Percentiles rank a stretch among this genome's conserved stretches.
phyloP scores from a whole-genome alignment of 2,888 invertebrate species.

The Parnassius orleans region DNA sequence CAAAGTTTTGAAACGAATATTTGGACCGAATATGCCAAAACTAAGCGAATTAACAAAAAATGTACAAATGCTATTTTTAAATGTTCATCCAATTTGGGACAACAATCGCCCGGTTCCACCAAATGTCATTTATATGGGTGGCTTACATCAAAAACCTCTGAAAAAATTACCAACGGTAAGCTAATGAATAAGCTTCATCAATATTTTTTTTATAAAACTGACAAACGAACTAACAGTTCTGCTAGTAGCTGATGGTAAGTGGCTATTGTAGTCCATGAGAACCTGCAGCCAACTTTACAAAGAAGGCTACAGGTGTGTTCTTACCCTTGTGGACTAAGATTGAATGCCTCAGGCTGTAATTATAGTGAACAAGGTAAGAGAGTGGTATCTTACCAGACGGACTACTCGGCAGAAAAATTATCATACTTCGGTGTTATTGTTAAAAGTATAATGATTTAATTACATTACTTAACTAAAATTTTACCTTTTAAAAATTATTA shows the following conservation, averaged over 20 bases:
- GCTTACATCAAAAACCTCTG: slow-evolving; percentile 36
- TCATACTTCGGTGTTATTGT: too few species aligned
- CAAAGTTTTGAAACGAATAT: slow-evolving; percentile 28
- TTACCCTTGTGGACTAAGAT: too few species aligned
- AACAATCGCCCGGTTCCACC: slow-evolving; percentile 42
- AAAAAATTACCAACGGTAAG: slow-evolving; percentile 52
- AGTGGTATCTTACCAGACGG: too few species aligned
- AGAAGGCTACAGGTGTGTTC: too few species aligned
- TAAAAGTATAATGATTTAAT: neutral
- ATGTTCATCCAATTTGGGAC: slow-evolving; percentile 41
- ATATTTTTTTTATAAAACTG: too few species aligned
- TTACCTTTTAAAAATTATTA: neutral
- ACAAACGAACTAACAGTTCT: too few species aligned
- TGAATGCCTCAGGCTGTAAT: too few species aligned
- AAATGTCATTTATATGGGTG: slow-evolving; percentile 40
- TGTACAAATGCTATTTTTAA: slow-evolving; percentile 46
- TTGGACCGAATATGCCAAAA: slow-evolving; percentile 34
- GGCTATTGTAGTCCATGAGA: too few species aligned
- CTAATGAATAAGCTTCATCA: neutral
- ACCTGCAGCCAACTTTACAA: too few species aligned
- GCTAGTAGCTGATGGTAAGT: too few species aligned
- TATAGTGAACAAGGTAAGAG: too few species aligned
- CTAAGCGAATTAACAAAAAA: slow-evolving; percentile 29
- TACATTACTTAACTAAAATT: neutral
- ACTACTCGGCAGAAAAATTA: too few species aligned